These are phyloP conservation scores for Dryobates pubescens DNA, from an alignment of 2,797 vertebrate genomes.

Conservation along the genomic window DNA sequence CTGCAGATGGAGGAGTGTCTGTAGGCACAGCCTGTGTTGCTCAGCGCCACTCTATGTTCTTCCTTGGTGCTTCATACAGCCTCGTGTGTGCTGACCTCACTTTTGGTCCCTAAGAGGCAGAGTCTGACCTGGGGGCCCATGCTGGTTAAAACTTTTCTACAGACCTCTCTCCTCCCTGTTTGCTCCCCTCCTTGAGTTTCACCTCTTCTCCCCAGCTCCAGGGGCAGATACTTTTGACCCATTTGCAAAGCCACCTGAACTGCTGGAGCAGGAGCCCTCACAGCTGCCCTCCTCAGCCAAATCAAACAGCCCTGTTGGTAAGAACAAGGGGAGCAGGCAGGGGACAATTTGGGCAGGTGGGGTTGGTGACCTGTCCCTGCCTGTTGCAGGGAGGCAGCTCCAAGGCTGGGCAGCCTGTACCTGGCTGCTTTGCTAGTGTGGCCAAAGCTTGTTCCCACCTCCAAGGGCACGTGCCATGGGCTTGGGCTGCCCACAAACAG, in stretches of 20 bases:
- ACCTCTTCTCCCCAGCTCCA: constrained; percentile 55
- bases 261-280: constrained; percentile 43
- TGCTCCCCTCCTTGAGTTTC: constrained; percentile 43
- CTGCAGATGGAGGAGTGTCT: neutral
- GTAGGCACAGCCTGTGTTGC: neutral
- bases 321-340: constrained; percentile 22
- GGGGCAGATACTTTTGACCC: constrained; percentile 67
- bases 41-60: neutral
- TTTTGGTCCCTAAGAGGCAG: neutral
- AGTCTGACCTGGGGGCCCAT: accelerated
- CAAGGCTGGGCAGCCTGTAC: neutral
- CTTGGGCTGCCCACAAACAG: neutral
- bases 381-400: neutral
- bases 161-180: neutral
- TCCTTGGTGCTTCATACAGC: neutral
- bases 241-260: constrained; percentile 70
- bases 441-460: neutral
- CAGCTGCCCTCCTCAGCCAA: constrained; percentile 52
- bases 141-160: neutral
- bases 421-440: neutral
- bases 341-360: neutral
- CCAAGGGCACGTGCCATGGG: accelerated
- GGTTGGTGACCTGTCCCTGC: neutral
- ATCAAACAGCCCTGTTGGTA: constrained; percentile 75
- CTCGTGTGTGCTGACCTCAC: accelerated